Base-by-base conservation (phyloP, 2,113 vertebrate species). In the Oreocharis arfaki region DNA sequence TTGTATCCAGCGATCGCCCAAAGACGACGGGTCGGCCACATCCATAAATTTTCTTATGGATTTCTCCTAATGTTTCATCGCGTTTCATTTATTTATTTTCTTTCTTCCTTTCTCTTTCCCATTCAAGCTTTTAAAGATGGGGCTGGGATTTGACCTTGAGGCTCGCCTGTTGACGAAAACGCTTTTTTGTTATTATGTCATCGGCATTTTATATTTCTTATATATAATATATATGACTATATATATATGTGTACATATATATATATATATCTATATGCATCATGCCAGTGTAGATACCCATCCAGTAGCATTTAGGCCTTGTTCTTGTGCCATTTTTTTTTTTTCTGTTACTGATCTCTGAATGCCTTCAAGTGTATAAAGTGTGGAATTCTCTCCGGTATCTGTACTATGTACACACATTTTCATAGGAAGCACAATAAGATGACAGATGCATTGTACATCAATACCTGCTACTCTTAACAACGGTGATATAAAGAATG, bases 341-440 rank as follows among this genome's bases (percentile, higher is more conserved):
- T 75, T 90, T 93, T 75, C 89, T 84, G 79, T 96, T 96, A 55
- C 96, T 67, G 83, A 96, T 98, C 97, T 98, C 97, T 98, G 98
- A 98, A 98, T 98, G 98, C 98, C 98, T 98, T 98, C 96, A 91
- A 98, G 97, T 98, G 98, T 98, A 98, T 98, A 98, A 98, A 98
- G 96, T 98, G 96, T 98, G 93, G 98, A 97, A 98, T 96, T 97
- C 95, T 98, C 97, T 98, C 97, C 91, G 98, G 98, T 98, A 98
- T 98, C 97, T 98, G 98, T 98, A 98, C 98, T 98, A 97, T 98
- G 98, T 98, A 98, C 98, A 98, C 96, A 98, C 98, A 98, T 98
- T 98, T 98, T 97, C 98, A 97, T 98, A 98, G 98, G 98, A 98
- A 98, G 98, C 98, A 98, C 98, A 98, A 98, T 97, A 97, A 97